These are phyloP conservation scores for Kudoa iwatai DNA, from an alignment of 30 jellyfish, hydroid and myxozoan species.

Conservation along the genomic window DNA sequence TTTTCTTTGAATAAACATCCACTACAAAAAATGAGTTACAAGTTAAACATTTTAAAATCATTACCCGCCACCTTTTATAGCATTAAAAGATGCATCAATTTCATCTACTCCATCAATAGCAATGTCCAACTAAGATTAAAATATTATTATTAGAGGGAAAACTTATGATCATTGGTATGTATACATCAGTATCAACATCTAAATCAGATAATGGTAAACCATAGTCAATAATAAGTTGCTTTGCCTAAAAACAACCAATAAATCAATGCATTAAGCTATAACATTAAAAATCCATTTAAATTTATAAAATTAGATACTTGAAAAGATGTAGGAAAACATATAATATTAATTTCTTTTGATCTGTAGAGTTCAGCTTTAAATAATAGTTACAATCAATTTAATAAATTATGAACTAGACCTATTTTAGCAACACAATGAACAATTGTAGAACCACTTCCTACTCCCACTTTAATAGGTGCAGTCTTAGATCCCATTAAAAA, in stretches of 20 bases:
- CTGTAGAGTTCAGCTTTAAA: constrained; percentile 12
- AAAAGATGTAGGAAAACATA: constrained; percentile 68
- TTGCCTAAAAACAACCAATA: constrained; percentile 8
- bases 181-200: constrained; percentile 20
- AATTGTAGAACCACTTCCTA: constrained; percentile 87
- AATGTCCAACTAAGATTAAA: constrained; percentile 25
- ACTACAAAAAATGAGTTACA: constrained; percentile 4
- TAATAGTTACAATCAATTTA: background rate
- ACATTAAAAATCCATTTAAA: background rate
- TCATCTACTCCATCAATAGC: constrained; percentile 98
- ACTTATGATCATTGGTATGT: background rate
- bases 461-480: constrained; percentile 4
- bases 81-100: constrained; percentile 17
- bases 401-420: constrained; percentile 3
- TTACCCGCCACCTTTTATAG: constrained; percentile 92
- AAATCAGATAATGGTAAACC: constrained; percentile 32
- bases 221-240: constrained; percentile 31
- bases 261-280: no score
- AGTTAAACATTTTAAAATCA: no score
- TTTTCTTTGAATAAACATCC: constrained; percentile 72
- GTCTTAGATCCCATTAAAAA: no score
- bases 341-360: constrained; percentile 7
- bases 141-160: background rate
- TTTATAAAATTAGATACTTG: constrained; percentile 6
- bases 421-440: constrained; percentile 26